Base-by-base conservation (phyloP, 2,888 invertebrate genomes). In the Cephus rjabovi region DNA sequence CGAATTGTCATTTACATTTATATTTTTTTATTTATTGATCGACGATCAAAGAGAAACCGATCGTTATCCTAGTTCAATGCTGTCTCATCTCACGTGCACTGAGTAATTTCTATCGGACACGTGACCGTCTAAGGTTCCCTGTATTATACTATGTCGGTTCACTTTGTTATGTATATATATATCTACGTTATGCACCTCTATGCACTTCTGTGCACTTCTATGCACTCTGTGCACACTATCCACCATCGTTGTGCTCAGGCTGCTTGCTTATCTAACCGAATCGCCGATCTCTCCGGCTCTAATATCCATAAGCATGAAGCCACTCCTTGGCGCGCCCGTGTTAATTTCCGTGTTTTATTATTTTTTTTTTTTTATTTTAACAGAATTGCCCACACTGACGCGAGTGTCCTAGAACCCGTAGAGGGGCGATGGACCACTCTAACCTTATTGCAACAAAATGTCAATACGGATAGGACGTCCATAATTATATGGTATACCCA, bases 61-160 rank as follows among this genome's bases (percentile, higher is more conserved):
- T 74, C 78, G 78, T 83, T 79, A 82, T 12, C n/a, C 34, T 69
- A 69, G 30, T 30, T 73, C 70, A 56, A 37, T 69, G 74, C 69
- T 71, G 79, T 79, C 81, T 82, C 83, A 82, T 83, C 81, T 83
- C 79, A 77, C 80, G 82, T 75, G 77, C 77, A 81, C 82, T 78
- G 79, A 82, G 83, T 84, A 84, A 86, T 85, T 86, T 81, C 83
- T 85, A 83, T 83, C 83, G 83, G 80, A 85, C 84, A 84, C 85
- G 85, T 85, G 85, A 85, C 83, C 82, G 77, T 80, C 79, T 79
- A 79, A 79, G 80, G 81, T 78, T 82, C 81, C 80, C 83, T 84
- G 15, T 4, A 40, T 40, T 40, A 40, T 40, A 40, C 40, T 40
- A 4, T 40, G 15, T 40, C 40, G 40, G 15, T 15, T 34, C 23